These are phyloP conservation scores for Trichogramma dendrolimi DNA, from an alignment of 2,888 invertebrate genomes.

Conservation along the genomic window DNA sequence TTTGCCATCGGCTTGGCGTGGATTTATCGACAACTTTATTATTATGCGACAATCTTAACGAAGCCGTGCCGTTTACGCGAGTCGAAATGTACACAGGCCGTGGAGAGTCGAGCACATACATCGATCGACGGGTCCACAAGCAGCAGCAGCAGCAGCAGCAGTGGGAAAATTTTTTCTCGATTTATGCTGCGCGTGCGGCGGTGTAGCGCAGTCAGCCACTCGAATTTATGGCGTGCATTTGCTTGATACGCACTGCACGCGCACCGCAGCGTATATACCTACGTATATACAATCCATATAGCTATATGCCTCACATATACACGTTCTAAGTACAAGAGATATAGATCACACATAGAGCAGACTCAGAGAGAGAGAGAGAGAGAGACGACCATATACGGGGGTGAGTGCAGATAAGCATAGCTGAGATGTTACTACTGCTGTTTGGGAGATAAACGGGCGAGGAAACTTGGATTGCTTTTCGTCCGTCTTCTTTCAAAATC, in stretches of 20 bases:
- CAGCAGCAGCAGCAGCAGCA: too few species aligned
- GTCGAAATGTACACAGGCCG: too few species aligned
- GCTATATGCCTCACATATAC: too few species aligned
- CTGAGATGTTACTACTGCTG: neutral
- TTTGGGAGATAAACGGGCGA: slow-evolving; percentile 19
- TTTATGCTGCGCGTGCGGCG: neutral
- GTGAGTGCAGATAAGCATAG: slow-evolving; percentile 3
- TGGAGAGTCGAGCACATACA: too few species aligned
- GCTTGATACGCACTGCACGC: slow-evolving; percentile 13
- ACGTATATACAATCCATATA: neutral
- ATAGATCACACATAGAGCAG: too few species aligned
- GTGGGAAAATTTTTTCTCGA: too few species aligned
- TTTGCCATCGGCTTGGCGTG: too few species aligned
- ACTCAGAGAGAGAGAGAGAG: neutral
- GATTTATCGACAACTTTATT: too few species aligned
- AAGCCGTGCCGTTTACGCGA: too few species aligned
- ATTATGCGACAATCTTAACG: too few species aligned
- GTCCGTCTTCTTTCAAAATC: slow-evolving; percentile 20
- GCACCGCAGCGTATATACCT: neutral
- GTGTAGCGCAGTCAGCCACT: neutral
- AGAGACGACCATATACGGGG: neutral
- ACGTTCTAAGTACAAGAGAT: too few species aligned
- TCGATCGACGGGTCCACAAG: too few species aligned
- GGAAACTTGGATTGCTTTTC: slow-evolving; percentile 25
- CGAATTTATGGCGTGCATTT: slow-evolving; percentile 19